phyloP scores from a whole-genome alignment of 1,140 invertebrate genomes.

The Neodiprion virginianus region DNA sequence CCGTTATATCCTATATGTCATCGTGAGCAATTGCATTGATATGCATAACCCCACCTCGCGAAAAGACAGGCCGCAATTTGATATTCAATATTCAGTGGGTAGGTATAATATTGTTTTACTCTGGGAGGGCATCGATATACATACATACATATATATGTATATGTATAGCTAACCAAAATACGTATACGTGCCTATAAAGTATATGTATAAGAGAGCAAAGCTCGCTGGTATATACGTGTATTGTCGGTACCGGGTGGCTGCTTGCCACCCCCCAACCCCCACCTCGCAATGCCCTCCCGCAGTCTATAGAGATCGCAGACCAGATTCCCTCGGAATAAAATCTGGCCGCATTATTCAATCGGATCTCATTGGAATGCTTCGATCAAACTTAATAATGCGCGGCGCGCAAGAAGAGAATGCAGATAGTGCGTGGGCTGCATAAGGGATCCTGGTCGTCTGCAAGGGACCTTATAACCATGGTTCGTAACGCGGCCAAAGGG shows the following conservation, averaged over 20 bases:
- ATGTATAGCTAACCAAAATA: background rate
- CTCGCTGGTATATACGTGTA: background rate
- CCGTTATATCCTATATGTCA: background rate
- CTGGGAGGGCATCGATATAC: conserved; percentile 22
- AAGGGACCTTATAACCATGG: too few relatives aligned
- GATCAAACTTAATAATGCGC: conserved; percentile 59
- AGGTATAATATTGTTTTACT: conserved; percentile 22
- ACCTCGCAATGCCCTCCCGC: background rate
- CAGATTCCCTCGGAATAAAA: conserved; percentile 53
- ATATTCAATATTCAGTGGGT: conserved; percentile 18
- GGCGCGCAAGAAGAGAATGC: conserved; percentile 39
- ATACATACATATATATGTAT: conserved; percentile 13
- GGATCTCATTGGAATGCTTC: conserved; percentile 52
- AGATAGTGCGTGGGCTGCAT: conserved; percentile 42
- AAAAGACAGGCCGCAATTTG: conserved; percentile 10
- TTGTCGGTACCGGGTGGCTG: background rate
- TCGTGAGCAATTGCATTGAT: background rate
- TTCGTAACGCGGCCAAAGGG: background rate
- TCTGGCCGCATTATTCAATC: conserved; percentile 57
- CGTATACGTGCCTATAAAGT: conserved; percentile 6
- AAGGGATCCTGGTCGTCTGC: conserved; percentile 35
- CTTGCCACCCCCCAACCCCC: background rate
- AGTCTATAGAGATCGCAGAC: conserved; percentile 44
- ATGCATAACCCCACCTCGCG: conserved; percentile 3
- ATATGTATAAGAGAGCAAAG: background rate